Evolutionary conservation across 2,888 invertebrate species (phyloP).

Genomic region (Automeris io): DNA sequence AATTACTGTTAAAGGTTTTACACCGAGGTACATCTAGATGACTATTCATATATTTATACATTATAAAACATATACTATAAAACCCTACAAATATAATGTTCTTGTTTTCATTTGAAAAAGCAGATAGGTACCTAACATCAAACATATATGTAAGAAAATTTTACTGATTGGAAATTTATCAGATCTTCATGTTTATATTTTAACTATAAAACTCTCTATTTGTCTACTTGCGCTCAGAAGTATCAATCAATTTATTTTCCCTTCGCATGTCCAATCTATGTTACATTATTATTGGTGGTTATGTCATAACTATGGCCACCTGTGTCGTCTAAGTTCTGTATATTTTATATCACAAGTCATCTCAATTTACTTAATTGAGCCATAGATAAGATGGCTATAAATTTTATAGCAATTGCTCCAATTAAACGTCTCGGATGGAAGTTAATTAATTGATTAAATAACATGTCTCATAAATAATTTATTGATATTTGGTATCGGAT

Average conservation of each 20-base stretch:
- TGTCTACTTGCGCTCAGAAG: too few species aligned
- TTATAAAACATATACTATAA: too few species aligned
- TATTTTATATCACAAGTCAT: constrained; percentile 19
- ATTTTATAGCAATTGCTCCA: constrained; percentile 30
- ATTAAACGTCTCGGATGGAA: constrained; percentile 27
- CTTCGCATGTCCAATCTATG: background rate
- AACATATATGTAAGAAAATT: too few species aligned
- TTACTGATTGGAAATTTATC: too few species aligned
- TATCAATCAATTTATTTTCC: background rate
- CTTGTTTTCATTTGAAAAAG: too few species aligned
- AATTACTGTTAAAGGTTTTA: too few species aligned
- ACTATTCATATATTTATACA: too few species aligned
- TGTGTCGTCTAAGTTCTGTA: constrained; percentile 26
- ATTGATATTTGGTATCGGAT: constrained; percentile 7
- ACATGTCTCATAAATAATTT: constrained; percentile 14
- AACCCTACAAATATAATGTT: too few species aligned
- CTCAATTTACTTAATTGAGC: constrained; percentile 33
- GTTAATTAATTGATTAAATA: constrained; percentile 35
- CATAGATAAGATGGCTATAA: constrained; percentile 33
- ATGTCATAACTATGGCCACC: constrained; percentile 17
- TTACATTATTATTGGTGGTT: background rate
- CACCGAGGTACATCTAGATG: too few species aligned
- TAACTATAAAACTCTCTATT: too few species aligned
- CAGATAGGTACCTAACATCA: too few species aligned
- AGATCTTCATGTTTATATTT: too few species aligned